Percentiles rank a stretch among this genome's conserved stretches.
Evolutionary conservation across 2,797 vertebrate species (phyloP).

Genomic region (Sebastes minor): DNA sequence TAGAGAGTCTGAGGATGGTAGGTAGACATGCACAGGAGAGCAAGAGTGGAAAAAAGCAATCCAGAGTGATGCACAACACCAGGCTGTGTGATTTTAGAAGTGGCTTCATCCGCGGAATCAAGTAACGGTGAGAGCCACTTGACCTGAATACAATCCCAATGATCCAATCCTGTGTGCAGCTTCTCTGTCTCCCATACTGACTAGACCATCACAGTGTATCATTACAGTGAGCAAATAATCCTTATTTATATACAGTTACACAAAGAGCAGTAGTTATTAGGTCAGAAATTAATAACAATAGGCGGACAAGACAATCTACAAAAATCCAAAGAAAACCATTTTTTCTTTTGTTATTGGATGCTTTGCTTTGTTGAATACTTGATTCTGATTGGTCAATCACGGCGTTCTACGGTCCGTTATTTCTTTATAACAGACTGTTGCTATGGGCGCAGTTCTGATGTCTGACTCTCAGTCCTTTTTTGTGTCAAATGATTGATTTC

Average conservation of each 20-base stretch:
- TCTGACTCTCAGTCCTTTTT: too few relatives aligned
- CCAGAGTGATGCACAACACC: background rate
- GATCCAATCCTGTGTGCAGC: background rate
- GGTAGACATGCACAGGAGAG: background rate
- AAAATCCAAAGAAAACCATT: too few relatives aligned
- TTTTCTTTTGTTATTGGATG: too few relatives aligned
- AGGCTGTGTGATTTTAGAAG: conserved; percentile 14
- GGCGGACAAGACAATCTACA: background rate
- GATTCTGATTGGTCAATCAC: too few relatives aligned
- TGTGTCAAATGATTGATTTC: too few relatives aligned
- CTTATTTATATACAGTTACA: background rate
- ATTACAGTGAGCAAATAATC: background rate
- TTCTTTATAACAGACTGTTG: too few relatives aligned
- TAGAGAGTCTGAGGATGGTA: background rate
- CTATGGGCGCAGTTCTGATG: too few relatives aligned
- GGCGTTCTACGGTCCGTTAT: too few relatives aligned
- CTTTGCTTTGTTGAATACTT: too few relatives aligned
- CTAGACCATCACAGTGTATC: background rate
- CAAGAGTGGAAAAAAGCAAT: background rate
- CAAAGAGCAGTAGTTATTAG: background rate
- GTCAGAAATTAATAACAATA: background rate
- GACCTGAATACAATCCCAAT: conserved; percentile 30
- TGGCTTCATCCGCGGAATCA: conserved; percentile 2
- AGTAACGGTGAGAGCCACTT: conserved; percentile 32
- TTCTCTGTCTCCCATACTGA: background rate